Percentiles rank a stretch among this genome's conserved stretches.
Evolutionary conservation across 1,140 invertebrate species (phyloP).

Genomic region (Zaprionus nigranus): DNA sequence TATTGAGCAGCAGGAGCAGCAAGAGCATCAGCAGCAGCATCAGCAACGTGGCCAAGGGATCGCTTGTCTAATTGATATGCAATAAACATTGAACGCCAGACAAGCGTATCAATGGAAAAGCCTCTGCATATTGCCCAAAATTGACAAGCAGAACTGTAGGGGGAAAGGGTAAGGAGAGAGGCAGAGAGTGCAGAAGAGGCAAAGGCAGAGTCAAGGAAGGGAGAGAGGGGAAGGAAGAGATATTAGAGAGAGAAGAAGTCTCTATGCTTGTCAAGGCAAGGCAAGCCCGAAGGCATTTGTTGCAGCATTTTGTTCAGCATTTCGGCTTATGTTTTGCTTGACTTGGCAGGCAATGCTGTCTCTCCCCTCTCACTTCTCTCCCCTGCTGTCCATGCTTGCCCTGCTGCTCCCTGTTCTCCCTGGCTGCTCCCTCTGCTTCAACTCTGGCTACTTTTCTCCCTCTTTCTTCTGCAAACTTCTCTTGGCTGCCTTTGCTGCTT

Average conservation of each 20-base stretch:
- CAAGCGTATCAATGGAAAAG: slow-evolving; percentile 59
- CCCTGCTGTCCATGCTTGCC: slow-evolving; percentile 12
- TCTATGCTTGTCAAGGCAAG: slow-evolving; percentile 14
- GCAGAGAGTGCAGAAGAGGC: not conserved
- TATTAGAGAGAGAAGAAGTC: not conserved
- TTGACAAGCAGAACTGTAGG: slow-evolving; percentile 42
- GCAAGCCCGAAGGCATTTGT: slow-evolving; percentile 24
- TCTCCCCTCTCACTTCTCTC: not conserved
- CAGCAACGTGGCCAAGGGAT: not conserved
- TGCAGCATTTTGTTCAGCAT: slow-evolving; percentile 61
- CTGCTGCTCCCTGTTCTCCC: not conserved
- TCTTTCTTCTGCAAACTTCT: not conserved
- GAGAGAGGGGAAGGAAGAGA: not conserved
- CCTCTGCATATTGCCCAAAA: slow-evolving; percentile 45
- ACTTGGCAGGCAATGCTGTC: slow-evolving; percentile 14
- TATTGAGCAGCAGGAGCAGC: slow-evolving; percentile 8
- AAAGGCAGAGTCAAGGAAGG: not conserved
- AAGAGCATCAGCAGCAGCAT: slow-evolving; percentile 22
- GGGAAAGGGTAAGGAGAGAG: slow-evolving; percentile 6
- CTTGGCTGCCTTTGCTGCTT: not conserved
- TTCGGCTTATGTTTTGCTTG: slow-evolving; percentile 55
- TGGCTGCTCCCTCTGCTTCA: not conserved
- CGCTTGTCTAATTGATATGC: slow-evolving; percentile 72
- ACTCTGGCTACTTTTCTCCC: not conserved
- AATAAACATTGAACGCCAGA: slow-evolving; percentile 71